Evolutionary conservation across 1,140 invertebrate genomes (phyloP), one percentile per base, ranked within the genome.

Genomic region (Aleiodes sp.): DNA sequence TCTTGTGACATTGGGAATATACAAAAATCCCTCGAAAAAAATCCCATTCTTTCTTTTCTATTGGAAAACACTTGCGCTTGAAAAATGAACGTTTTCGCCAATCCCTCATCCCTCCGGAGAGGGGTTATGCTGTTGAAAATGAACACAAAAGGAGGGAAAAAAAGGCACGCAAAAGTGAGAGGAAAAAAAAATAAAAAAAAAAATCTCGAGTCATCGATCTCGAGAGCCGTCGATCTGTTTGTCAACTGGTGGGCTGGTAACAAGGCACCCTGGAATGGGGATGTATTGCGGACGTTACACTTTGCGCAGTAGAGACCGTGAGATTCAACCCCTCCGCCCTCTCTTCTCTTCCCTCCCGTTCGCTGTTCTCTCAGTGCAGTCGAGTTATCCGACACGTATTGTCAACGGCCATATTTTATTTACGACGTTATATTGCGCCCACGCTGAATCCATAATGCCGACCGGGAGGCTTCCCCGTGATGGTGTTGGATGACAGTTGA

Each of bases 321-420:
- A 43, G 14, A 9, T 43, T 43, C 33, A 39, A 37, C 12, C 29
- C 39, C 63, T 31, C 19, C 63, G 37, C 24, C 60, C 6, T 7
- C 31, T 37, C 21, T 7, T 12, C 37, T 14, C 33, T 21, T 33
- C 57, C 33, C 64, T 26, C 60, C 41, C 28, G n/a, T n/a, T n/a
- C n/a, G n/a, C n/a, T n/a, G n/a, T n/a, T n/a, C 56, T 57, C 12
- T 35, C 39, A 65, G 57, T 66, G 41, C 12, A 21, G 12, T 12
- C 41, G 68, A 73, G 68, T 72, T 73, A 73, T 68, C 71, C 71
- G 71, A 75, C 69, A 72, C 71, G 73, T 71, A 76, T 76, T 78
- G 76, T 76, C 73, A 61, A 67, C 62, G 59, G 56, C 46, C 68
- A 76, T 78, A 78, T 78, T 78, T 78, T 75, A 75, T 73, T 75